phyloP scores from a whole-genome alignment of 2,888 invertebrate genomes.

The Drosophila tanythrix region DNA sequence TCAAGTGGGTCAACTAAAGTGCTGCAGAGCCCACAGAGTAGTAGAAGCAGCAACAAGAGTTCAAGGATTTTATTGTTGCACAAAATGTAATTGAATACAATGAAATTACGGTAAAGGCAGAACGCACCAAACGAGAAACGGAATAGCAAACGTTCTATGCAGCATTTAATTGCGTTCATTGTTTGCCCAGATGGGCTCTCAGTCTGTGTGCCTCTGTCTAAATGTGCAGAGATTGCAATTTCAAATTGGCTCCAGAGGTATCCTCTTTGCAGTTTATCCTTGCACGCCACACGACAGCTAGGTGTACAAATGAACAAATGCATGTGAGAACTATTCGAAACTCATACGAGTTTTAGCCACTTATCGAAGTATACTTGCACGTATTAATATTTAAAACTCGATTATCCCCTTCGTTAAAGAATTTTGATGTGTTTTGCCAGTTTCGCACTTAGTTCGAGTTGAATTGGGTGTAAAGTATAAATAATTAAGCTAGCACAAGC shows the following conservation, averaged over 20 bases:
- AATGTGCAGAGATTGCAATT: conserved; percentile 3
- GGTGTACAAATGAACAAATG: not conserved
- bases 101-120: conserved; percentile 50
- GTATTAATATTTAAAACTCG: not conserved
- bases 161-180: conserved; percentile 69
- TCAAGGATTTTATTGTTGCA: conserved; percentile 78
- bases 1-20: conserved; percentile 73
- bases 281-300: not conserved
- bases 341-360: not conserved
- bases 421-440: not conserved
- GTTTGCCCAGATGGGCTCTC: conserved; percentile 18
- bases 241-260: not conserved
- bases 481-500: not conserved
- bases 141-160: conserved; percentile 46
- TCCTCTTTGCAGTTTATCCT: conserved; percentile 1
- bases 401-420: not conserved
- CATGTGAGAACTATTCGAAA: not conserved
- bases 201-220: not conserved
- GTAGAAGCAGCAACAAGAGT: conserved; percentile 48
- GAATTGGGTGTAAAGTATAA: not conserved
- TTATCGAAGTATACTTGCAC: not conserved
- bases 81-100: conserved; percentile 75
- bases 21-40: conserved; percentile 32
- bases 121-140: conserved; percentile 25
- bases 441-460: not conserved